Percentiles rank a stretch among this genome's conserved stretches.
Conservation (phyloP, 1,140 invertebrate species). For the Drosophila ananassae region DNA sequence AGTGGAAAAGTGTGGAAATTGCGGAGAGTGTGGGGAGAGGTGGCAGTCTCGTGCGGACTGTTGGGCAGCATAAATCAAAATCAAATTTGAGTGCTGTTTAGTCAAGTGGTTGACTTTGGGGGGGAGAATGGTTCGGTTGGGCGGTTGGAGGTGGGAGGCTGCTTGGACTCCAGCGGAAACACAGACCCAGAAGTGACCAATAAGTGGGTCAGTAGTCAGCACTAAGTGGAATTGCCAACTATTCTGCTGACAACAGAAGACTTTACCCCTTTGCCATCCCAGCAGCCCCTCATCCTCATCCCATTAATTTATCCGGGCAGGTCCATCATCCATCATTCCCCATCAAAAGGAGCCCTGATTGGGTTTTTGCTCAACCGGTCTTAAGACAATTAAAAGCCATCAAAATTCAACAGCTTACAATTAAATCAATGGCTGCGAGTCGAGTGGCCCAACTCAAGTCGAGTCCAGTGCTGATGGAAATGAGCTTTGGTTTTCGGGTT, state of each 20-base stretch:
- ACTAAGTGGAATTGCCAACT: slow-evolving; percentile 64
- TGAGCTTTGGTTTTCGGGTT: slow-evolving; percentile 33
- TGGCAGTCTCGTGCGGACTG: slow-evolving; percentile 30
- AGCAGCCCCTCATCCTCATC: neutral
- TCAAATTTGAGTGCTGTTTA: slow-evolving; percentile 82
- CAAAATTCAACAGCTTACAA: slow-evolving; percentile 77
- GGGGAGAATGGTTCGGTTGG: slow-evolving; percentile 1
- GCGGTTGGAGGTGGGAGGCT: neutral
- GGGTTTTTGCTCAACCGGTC: slow-evolving; percentile 54
- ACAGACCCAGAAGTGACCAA: slow-evolving; percentile 73
- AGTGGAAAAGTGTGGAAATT: slow-evolving; percentile 6
- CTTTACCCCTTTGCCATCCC: neutral
- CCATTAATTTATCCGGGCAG: neutral
- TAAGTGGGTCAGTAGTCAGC: slow-evolving; percentile 78
- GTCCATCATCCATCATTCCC: neutral
- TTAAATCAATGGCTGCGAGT: slow-evolving; percentile 63
- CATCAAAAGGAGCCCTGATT: slow-evolving; percentile 53
- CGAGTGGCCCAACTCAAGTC: slow-evolving; percentile 25
- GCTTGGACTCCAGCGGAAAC: slow-evolving; percentile 44
- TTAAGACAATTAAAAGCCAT: slow-evolving; percentile 78
- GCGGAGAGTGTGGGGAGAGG: slow-evolving; percentile 3
- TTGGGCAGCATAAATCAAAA: slow-evolving; percentile 77
- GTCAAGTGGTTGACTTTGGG: slow-evolving; percentile 63
- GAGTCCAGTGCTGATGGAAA: slow-evolving; percentile 30
- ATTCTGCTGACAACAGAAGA: slow-evolving; percentile 59